Evolutionary conservation across 1,140 invertebrate species (phyloP).

Genomic region (Drosophila bocki): DNA sequence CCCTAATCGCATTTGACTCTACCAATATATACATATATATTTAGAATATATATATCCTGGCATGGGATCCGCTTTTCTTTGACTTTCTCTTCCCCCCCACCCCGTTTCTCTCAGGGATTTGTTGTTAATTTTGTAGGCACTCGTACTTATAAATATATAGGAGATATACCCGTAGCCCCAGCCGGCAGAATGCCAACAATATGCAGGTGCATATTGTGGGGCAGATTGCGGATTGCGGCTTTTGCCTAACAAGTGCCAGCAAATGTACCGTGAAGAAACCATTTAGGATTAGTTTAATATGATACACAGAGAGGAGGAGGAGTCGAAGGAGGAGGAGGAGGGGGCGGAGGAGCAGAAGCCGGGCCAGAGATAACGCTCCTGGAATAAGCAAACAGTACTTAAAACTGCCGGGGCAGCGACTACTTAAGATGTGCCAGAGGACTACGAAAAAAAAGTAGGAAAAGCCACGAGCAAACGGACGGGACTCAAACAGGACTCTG

Average conservation of each 20-base stretch:
- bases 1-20: slow-evolving; percentile 63
- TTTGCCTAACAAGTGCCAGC: slow-evolving; percentile 65
- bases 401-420: slow-evolving; percentile 73
- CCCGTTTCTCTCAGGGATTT: slow-evolving; percentile 8
- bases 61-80: slow-evolving; percentile 11
- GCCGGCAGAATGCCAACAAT: slow-evolving; percentile 48
- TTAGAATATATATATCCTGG: slow-evolving; percentile 5
- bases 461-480: slow-evolving; percentile 46
- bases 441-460: slow-evolving; percentile 17
- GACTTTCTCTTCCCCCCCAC: slow-evolving; percentile 2
- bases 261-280: slow-evolving; percentile 84
- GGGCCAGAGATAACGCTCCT: slow-evolving; percentile 66
- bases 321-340: neutral
- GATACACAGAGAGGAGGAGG: slow-evolving; percentile 49
- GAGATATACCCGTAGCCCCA: slow-evolving; percentile 9
- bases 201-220: slow-evolving; percentile 45
- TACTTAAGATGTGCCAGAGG: slow-evolving; percentile 56
- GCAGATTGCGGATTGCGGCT: slow-evolving; percentile 45
- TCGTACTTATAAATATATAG: slow-evolving; percentile 55
- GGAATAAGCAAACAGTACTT: slow-evolving; percentile 84
- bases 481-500: slow-evolving; percentile 56
- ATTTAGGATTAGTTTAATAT: slow-evolving; percentile 85
- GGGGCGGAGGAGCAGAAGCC: neutral
- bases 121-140: slow-evolving; percentile 34
- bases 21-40: slow-evolving; percentile 9